Conservation (phyloP, 2,888 invertebrate species). For the Podabrus alpinus region DNA sequence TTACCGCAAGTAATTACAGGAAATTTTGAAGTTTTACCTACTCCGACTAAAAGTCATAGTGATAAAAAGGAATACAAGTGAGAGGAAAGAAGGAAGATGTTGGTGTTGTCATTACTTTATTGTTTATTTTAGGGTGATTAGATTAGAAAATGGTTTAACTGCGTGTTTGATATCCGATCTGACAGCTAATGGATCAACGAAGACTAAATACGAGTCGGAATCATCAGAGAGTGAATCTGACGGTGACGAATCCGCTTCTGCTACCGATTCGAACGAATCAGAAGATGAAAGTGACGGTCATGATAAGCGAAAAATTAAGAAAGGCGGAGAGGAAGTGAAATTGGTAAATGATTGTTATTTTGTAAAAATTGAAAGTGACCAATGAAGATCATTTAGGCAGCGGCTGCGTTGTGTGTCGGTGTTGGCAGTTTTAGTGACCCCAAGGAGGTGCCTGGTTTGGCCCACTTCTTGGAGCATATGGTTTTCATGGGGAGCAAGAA, state of each 20-base stretch:
- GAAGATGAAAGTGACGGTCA: background rate
- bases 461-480: constrained; percentile 90
- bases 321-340: background rate
- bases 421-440: constrained; percentile 84
- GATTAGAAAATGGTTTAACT: constrained; percentile 71
- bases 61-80: constrained; percentile 82
- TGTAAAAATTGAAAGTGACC: background rate
- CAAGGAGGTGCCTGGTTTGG: constrained; percentile 73
- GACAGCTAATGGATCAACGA: constrained; percentile 44
- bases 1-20: background rate
- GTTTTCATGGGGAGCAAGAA: constrained; percentile 94
- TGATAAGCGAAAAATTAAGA: background rate
- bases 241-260: constrained; percentile 24
- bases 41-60: constrained; percentile 73
- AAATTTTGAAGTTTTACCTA: constrained; percentile 45
- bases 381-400: constrained; percentile 59
- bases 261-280: constrained; percentile 41
- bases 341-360: background rate
- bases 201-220: constrained; percentile 39
- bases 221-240: constrained; percentile 39
- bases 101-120: background rate
- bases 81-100: background rate
- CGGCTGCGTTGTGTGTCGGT: constrained; percentile 75
- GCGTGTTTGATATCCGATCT: constrained; percentile 73
- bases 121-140: constrained; percentile 60